phyloP scores from a whole-genome alignment of 2,888 invertebrate species.

The Podabrus alpinus region DNA sequence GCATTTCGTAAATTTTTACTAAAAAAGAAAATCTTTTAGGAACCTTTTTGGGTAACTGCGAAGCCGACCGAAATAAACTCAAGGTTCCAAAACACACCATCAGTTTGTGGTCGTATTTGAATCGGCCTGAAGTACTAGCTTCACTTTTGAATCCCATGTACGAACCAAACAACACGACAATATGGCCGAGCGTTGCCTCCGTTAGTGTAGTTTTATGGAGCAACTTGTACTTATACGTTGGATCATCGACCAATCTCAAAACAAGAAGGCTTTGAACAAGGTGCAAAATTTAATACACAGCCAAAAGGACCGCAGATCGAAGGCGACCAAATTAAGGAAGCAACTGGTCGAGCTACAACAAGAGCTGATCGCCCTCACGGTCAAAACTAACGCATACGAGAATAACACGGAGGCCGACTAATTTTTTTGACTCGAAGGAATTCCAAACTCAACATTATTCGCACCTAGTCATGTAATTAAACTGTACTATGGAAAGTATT shows the following conservation, averaged over 20 bases:
- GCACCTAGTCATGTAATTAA: not conserved
- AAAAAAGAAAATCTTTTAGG: slow-evolving; percentile 59
- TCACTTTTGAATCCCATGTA: slow-evolving; percentile 90
- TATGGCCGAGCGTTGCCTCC: slow-evolving; percentile 98
- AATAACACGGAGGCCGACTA: slow-evolving; percentile 26
- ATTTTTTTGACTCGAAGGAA: not conserved
- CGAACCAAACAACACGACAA: slow-evolving; percentile 88
- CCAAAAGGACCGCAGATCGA: slow-evolving; percentile 71
- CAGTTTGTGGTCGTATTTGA: slow-evolving; percentile 93
- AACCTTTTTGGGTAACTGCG: slow-evolving; percentile 88
- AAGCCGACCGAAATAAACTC: slow-evolving; percentile 76
- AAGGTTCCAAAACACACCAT: slow-evolving; percentile 80
- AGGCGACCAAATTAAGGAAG: slow-evolving; percentile 64
- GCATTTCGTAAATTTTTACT: too few species aligned
- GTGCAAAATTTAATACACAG: slow-evolving; percentile 71
- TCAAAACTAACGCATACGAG: slow-evolving; percentile 25
- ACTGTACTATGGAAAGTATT: not conserved
- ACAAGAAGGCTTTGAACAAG: slow-evolving; percentile 64
- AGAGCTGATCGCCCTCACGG: slow-evolving; percentile 51
- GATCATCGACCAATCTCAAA: slow-evolving; percentile 67
- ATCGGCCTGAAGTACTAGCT: slow-evolving; percentile 84
- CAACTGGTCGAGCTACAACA: slow-evolving; percentile 63
- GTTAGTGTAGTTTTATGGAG: slow-evolving; percentile 88
- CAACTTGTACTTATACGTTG: slow-evolving; percentile 81
- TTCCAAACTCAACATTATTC: not conserved